These are phyloP conservation scores for Anastatus disparis DNA, from an alignment of 1,140 invertebrate species.

Conservation along the genomic window DNA sequence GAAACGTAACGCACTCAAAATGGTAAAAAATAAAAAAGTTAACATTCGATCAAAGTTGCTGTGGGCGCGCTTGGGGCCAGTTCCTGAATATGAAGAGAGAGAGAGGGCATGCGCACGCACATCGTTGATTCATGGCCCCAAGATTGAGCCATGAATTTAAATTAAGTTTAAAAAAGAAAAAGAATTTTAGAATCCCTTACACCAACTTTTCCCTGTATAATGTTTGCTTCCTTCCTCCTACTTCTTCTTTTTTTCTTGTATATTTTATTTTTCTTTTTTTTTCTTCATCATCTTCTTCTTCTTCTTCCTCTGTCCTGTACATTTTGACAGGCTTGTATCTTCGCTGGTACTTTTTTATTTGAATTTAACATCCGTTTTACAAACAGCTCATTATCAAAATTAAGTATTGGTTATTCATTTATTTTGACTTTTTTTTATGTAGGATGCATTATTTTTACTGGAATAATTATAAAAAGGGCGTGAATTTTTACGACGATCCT, in stretches of 20 bases:
- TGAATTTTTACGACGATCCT: too few relatives aligned
- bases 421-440: too few relatives aligned
- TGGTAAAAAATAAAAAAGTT: constrained; percentile 42
- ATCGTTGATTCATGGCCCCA: constrained; percentile 47
- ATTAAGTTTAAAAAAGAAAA: constrained; percentile 38
- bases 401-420: too few relatives aligned
- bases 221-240: constrained; percentile 33
- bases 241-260: background rate
- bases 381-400: too few relatives aligned
- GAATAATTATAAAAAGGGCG: too few relatives aligned
- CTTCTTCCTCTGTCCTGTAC: background rate
- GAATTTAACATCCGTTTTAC: too few relatives aligned
- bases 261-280: background rate
- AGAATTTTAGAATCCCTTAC: constrained; percentile 43
- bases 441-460: too few relatives aligned
- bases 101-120: constrained; percentile 30
- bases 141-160: constrained; percentile 49
- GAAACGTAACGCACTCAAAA: too few relatives aligned
- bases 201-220: too few relatives aligned
- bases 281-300: too few relatives aligned
- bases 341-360: too few relatives aligned
- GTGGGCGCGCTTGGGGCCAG: constrained; percentile 39
- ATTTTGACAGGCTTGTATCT: too few relatives aligned
- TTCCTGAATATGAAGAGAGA: constrained; percentile 45
- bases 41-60: constrained; percentile 48